Evolutionary conservation across 1,140 invertebrate species (phyloP).

Genomic region (Akabosia matsudoensis): DNA sequence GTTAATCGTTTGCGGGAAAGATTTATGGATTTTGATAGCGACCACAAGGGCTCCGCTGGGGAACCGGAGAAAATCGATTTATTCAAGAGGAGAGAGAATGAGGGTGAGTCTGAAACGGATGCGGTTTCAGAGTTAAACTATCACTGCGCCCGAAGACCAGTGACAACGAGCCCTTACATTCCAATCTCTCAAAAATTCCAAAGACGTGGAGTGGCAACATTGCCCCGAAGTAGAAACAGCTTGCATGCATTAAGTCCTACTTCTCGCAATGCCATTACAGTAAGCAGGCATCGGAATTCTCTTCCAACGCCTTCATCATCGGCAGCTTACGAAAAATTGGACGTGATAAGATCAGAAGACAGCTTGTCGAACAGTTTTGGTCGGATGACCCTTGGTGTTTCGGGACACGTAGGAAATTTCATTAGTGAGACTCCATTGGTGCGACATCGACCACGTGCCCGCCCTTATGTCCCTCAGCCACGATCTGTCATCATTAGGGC

Average conservation of each 20-base stretch:
- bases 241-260: neutral
- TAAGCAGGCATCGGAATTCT: neutral
- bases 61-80: neutral
- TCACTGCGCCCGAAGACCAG: neutral
- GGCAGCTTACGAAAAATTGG: neutral
- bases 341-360: neutral
- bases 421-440: neutral
- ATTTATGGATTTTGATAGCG: constrained; percentile 12
- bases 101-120: neutral
- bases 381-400: neutral
- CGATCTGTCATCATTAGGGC: constrained; percentile 12
- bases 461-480: neutral
- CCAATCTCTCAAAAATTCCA: neutral
- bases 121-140: neutral
- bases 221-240: neutral
- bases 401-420: neutral
- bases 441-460: neutral
- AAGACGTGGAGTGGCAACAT: neutral
- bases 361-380: neutral
- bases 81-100: neutral
- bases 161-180: neutral
- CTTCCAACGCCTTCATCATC: neutral
- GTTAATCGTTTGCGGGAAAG: neutral
- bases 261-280: neutral
- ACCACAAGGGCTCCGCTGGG: neutral